A percentile compares a stretch with the other conserved stretches of the same genome.
phyloP scores from a whole-genome alignment of 2,797 vertebrate genomes.

The Schizothorax lantsangensis region DNA sequence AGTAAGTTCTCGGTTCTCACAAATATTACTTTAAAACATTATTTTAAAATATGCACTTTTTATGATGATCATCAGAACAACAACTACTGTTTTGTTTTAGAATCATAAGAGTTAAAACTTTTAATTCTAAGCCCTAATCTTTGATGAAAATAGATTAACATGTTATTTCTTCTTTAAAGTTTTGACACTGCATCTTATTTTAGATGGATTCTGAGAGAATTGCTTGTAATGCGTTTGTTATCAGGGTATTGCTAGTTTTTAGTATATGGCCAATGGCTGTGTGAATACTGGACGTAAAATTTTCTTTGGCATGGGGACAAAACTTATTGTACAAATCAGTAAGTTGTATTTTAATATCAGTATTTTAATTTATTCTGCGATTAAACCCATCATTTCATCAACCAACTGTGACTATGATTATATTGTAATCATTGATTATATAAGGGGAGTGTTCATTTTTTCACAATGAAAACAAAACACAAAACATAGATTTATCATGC shows the following conservation, averaged over 20 bases:
- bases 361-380: not conserved
- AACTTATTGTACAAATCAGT: constrained; percentile 32
- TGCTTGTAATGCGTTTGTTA: not conserved
- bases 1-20: constrained; percentile 38
- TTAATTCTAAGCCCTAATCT: not conserved
- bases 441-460: not conserved
- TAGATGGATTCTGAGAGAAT: not conserved
- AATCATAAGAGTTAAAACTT: not conserved
- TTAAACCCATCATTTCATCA: not conserved
- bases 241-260: constrained; percentile 15
- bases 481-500: not conserved
- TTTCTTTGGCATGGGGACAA: constrained; percentile 30
- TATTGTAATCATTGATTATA: not conserved
- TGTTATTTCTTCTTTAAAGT: no score
- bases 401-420: not conserved
- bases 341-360: not conserved
- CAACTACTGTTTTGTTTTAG: not conserved
- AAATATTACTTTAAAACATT: not conserved
- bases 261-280: not conserved
- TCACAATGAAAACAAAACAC: not conserved
- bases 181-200: not conserved
- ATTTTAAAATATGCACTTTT: not conserved
- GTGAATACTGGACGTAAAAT: not conserved
- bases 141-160: not conserved
- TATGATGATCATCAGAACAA: not conserved